A percentile compares a stretch with the other conserved stretches of the same genome.
Evolutionary conservation across 2,797 vertebrate species (phyloP).

Genomic region (Smutsia temminckii): DNA sequence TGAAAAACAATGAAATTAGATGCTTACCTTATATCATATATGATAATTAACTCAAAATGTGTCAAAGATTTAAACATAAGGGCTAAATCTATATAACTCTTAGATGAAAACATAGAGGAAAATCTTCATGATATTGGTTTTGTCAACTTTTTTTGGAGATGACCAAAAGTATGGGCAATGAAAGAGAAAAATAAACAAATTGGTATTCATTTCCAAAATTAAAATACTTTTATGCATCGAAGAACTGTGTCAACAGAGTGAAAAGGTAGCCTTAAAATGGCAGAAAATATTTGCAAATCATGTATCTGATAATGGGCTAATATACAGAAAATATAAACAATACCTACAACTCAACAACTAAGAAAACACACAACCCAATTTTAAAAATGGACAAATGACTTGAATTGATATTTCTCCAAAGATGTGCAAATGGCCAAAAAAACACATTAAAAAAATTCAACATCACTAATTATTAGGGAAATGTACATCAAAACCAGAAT

Average conservation of each 20-base stretch:
- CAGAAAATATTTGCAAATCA: neutral
- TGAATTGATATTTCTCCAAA: neutral
- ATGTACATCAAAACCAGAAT: neutral
- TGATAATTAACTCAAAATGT: neutral
- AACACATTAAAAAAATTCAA: neutral
- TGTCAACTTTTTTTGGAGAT: neutral
- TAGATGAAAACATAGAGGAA: neutral
- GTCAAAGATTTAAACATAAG: neutral
- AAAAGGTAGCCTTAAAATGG: neutral
- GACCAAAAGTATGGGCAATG: neutral
- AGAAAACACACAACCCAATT: neutral
- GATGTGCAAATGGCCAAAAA: neutral
- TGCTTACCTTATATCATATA: neutral
- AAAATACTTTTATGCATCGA: neutral
- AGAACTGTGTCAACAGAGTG: neutral
- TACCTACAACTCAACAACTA: neutral
- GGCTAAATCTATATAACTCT: neutral
- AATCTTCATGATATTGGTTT: neutral
- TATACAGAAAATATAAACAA: neutral
- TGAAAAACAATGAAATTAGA: neutral
- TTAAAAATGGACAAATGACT: neutral
- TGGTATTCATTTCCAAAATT: neutral
- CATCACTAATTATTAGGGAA: neutral
- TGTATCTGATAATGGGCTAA: neutral
- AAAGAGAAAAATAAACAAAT: neutral